Conservation (phyloP, 2,113 vertebrate genomes). For the Callionymus lyra region DNA sequence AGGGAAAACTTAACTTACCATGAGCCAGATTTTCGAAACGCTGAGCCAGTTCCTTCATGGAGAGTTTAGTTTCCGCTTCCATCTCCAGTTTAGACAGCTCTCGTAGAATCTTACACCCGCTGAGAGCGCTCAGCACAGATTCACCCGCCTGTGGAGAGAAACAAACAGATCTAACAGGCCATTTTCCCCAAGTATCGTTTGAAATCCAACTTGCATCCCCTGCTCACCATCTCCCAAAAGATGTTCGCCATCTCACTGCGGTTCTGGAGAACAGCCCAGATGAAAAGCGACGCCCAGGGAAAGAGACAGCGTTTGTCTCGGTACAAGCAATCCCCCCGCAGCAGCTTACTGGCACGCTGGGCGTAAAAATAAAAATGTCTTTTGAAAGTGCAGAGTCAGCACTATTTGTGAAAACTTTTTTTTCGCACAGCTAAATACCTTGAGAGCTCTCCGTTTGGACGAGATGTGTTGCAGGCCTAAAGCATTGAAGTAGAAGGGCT, state of each 20-base stretch:
- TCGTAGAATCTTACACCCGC: constrained; percentile 73
- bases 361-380: too few relatives aligned
- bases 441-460: constrained; percentile 41
- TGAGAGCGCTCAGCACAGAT: constrained; percentile 73
- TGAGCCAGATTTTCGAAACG: constrained; percentile 77
- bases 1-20: constrained; percentile 47
- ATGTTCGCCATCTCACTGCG: constrained; percentile 76
- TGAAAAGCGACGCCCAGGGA: constrained; percentile 79
- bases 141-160: constrained; percentile 61
- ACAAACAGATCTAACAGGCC: background rate
- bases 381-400: background rate
- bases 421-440: constrained; percentile 40
- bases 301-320: constrained; percentile 20
- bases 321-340: constrained; percentile 26
- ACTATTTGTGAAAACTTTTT: background rate
- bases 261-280: constrained; percentile 83
- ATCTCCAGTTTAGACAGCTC: constrained; percentile 73
- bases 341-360: constrained; percentile 40
- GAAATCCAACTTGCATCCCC: background rate
- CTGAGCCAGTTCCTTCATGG: constrained; percentile 73
- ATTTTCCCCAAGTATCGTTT: background rate
- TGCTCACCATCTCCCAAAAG: constrained; percentile 88
- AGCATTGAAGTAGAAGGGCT: constrained; percentile 58
- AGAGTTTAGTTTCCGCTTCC: constrained; percentile 65
- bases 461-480: constrained; percentile 22